phyloP scores from a whole-genome alignment of 1,140 invertebrate species.

The Pantala flavescens region DNA sequence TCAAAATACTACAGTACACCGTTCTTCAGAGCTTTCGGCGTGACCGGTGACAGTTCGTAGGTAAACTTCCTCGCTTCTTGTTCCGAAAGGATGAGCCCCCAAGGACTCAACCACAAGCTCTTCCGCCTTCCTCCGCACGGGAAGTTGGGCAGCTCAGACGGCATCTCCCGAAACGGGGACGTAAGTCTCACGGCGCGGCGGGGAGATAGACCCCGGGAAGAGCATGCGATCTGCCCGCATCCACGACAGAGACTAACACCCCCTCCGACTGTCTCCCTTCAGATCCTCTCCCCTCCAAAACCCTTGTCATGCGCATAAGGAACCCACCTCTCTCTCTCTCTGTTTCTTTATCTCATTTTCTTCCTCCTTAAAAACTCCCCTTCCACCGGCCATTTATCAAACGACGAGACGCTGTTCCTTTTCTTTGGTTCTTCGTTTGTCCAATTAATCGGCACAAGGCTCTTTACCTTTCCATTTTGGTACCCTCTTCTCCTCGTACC shows the following conservation, averaged over 20 bases:
- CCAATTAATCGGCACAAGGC: too few relatives aligned
- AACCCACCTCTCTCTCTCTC: not conserved
- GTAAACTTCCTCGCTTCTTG: too few relatives aligned
- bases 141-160: too few relatives aligned
- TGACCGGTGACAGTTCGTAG: too few relatives aligned
- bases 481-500: not conserved
- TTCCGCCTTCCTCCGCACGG: too few relatives aligned
- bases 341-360: not conserved
- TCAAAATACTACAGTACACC: too few relatives aligned
- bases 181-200: too few relatives aligned
- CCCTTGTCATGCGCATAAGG: slow-evolving; percentile 1
- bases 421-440: not conserved
- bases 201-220: not conserved
- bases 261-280: not conserved
- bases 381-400: not conserved
- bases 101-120: too few relatives aligned
- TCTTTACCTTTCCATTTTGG: too few relatives aligned
- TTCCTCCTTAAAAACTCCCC: not conserved
- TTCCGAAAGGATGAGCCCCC: too few relatives aligned
- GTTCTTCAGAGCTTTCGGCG: too few relatives aligned
- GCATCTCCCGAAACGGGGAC: too few relatives aligned
- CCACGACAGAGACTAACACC: not conserved
- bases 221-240: not conserved
- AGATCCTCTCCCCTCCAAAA: not conserved
- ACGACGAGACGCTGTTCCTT: not conserved